These are phyloP conservation scores for Rambutsinella grinnellia DNA, from an alignment of 2,888 invertebrate species.

Conservation along the genomic window DNA sequence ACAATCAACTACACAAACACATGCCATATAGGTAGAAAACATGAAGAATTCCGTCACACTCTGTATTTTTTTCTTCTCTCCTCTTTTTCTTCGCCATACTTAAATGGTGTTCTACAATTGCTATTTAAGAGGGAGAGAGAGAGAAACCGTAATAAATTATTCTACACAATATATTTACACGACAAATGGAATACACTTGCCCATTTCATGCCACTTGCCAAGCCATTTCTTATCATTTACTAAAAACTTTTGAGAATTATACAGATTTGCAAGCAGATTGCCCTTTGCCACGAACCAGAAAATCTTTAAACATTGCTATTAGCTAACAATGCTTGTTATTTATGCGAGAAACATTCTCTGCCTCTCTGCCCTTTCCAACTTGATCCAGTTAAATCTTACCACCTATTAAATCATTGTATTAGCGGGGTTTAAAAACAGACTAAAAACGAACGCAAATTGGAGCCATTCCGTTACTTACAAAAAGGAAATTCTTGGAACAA, in stretches of 20 bases:
- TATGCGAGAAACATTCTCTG: too few relatives aligned
- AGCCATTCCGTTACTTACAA: slow-evolving; percentile 13
- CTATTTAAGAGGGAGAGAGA: slow-evolving; percentile 33
- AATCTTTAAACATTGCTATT: too few relatives aligned
- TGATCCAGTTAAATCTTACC: slow-evolving; percentile 45
- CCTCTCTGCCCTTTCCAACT: too few relatives aligned
- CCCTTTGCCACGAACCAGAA: slow-evolving; percentile 43
- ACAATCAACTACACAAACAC: slow-evolving; percentile 24
- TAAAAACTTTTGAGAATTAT: too few relatives aligned
- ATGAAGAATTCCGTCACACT: slow-evolving; percentile 42
- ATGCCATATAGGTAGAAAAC: slow-evolving; percentile 17
- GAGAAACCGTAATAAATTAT: slow-evolving; percentile 59
- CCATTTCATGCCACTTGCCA: slow-evolving; percentile 35
- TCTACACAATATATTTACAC: slow-evolving; percentile 47
- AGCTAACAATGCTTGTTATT: too few relatives aligned
- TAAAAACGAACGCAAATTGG: neutral
- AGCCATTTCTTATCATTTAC: slow-evolving; percentile 56
- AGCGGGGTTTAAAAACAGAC: neutral
- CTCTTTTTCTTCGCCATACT: too few relatives aligned
- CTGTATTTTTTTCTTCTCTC: too few relatives aligned
- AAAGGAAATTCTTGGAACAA: slow-evolving; percentile 7
- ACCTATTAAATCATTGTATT: slow-evolving; percentile 49
- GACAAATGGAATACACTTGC: slow-evolving; percentile 54
- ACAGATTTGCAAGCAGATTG: slow-evolving; percentile 59
- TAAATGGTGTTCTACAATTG: slow-evolving; percentile 51